Conservation (phyloP, 2,113 vertebrate species). For the Rhinogobius similis region DNA sequence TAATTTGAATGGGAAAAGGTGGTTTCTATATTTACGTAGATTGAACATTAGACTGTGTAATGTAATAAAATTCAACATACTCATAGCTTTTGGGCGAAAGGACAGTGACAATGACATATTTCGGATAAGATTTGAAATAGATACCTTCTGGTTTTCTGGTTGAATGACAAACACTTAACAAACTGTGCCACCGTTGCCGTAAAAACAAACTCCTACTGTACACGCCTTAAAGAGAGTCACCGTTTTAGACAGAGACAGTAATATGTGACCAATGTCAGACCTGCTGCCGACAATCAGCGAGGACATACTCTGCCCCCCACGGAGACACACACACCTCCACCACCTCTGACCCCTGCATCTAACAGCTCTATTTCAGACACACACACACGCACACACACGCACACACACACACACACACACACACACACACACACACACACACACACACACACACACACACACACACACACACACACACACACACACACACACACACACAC, state of each 20-base stretch:
- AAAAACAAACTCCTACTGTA: background rate
- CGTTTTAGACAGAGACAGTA: constrained; percentile 2
- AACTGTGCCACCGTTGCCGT: too few relatives aligned
- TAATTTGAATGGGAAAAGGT: too few relatives aligned
- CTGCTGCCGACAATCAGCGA: background rate
- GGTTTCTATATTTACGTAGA: too few relatives aligned
- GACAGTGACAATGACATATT: too few relatives aligned
- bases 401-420: constrained; percentile 18
- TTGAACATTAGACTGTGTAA: too few relatives aligned
- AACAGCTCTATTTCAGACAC: constrained; percentile 3
- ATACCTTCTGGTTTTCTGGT: background rate
- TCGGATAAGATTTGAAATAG: too few relatives aligned
- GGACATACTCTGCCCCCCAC: background rate
- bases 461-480: constrained; percentile 25
- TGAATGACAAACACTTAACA: background rate
- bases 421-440: too few relatives aligned
- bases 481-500: constrained; percentile 11
- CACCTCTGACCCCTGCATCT: background rate
- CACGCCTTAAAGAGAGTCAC: background rate
- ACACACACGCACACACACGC: constrained; percentile 15
- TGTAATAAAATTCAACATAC: too few relatives aligned
- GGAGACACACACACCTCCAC: background rate
- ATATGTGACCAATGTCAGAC: background rate
- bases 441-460: too few relatives aligned
- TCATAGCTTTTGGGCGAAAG: too few relatives aligned